A percentile compares a stretch with the other conserved stretches of the same genome.
These are phyloP conservation scores for Melipona bicolor DNA, from an alignment of 2,888 invertebrate genomes.

Conservation along the genomic window DNA sequence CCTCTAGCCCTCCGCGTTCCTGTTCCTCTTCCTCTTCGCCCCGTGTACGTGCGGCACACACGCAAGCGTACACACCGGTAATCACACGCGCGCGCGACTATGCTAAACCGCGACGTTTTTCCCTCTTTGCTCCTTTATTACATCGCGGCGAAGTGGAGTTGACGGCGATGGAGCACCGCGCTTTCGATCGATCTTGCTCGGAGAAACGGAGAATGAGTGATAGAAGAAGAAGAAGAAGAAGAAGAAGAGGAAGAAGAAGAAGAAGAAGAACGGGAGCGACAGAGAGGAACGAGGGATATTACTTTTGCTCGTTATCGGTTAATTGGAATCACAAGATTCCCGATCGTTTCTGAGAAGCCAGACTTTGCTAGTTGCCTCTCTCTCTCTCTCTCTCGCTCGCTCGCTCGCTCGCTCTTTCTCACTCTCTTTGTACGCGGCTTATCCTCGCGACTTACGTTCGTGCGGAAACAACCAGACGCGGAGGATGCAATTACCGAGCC, in stretches of 20 bases:
- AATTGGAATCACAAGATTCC: conserved; percentile 75
- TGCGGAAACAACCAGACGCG: conserved; percentile 50
- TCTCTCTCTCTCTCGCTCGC: conserved; percentile 21
- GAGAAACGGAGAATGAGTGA: conserved; percentile 22
- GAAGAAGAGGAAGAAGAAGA: conserved; percentile 8
- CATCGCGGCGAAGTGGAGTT: conserved; percentile 19
- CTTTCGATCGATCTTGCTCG: conserved; percentile 53
- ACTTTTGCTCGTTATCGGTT: conserved; percentile 75
- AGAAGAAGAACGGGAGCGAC: conserved; percentile 6
- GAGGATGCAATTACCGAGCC: conserved; percentile 68
- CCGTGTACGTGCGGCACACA: not conserved
- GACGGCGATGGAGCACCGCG: conserved; percentile 11
- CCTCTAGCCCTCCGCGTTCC: too few relatives aligned
- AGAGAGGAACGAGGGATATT: conserved; percentile 61
- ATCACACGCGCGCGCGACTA: not conserved
- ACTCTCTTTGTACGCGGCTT: conserved; percentile 51
- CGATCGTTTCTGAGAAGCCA: conserved; percentile 63
- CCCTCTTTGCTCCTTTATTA: conserved; percentile 22
- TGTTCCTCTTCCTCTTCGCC: not conserved
- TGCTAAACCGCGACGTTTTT: not conserved
- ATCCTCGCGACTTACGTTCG: conserved; percentile 62
- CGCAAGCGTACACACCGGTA: not conserved
- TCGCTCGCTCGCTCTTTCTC: not conserved
- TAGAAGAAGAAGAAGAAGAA: not conserved
- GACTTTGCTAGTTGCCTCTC: conserved; percentile 20